phyloP scores from a whole-genome alignment of 1,140 invertebrate genomes.

The Ceratosolen fusciceps region DNA sequence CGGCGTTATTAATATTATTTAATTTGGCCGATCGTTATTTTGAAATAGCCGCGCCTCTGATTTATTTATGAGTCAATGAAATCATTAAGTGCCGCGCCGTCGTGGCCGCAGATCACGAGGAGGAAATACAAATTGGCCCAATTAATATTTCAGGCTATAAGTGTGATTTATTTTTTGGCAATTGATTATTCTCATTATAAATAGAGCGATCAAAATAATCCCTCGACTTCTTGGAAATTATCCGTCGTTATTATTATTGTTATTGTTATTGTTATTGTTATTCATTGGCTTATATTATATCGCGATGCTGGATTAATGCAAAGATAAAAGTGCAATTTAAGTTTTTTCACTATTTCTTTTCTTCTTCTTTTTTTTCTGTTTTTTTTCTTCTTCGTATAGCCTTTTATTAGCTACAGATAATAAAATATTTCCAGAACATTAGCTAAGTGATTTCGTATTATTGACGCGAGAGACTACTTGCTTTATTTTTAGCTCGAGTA shows the following conservation, averaged over 20 bases:
- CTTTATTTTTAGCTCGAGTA: conserved; percentile 20
- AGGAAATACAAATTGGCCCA: neutral
- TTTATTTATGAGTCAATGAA: neutral
- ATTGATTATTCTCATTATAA: conserved; percentile 19
- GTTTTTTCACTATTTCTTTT: too few species aligned
- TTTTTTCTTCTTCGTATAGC: too few species aligned
- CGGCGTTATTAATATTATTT: too few species aligned
- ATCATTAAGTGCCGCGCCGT: too few species aligned
- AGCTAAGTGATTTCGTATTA: conserved; percentile 12
- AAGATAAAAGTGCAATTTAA: neutral
- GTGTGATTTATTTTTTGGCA: conserved; percentile 18
- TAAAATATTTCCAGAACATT: conserved; percentile 40
- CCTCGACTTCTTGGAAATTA: neutral
- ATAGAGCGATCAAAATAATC: conserved; percentile 13
- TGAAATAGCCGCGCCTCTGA: too few species aligned
- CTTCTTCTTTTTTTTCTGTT: too few species aligned
- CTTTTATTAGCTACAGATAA: neutral
- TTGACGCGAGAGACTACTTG: neutral
- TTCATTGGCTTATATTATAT: neutral
- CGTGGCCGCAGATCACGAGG: neutral
- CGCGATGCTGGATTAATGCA: neutral
- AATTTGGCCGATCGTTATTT: too few species aligned
- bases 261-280: too few species aligned
- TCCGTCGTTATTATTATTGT: neutral
- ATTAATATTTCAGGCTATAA: conserved; percentile 6